Evolutionary conservation across 2,797 vertebrate genomes (phyloP), one percentile per base, ranked within the genome.

Genomic region (Columba guinea): DNA sequence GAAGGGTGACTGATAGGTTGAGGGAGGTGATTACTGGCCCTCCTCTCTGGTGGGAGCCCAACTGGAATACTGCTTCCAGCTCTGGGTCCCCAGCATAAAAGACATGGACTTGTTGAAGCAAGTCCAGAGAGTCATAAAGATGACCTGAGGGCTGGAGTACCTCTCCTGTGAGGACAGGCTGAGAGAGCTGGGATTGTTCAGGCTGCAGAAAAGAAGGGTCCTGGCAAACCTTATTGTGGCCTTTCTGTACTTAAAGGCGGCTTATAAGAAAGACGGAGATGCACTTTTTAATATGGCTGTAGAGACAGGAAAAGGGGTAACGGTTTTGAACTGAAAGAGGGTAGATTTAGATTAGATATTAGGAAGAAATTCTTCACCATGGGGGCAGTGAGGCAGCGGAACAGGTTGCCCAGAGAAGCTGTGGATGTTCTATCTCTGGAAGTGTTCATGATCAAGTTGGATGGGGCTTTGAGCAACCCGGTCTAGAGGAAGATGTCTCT

Each of bases 51-150:
- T 39, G 24, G 78, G 27, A 60, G 3, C 12, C 8, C 48, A 49
- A 5, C 27, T 48, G 21, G 18, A 74, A 16, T 23, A 26, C 0
- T 63, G 48, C 1, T 0, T 37, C 4, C n/a, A 48, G 26, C 52
- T 78, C 28, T 39, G 35, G 35, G 17, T 30, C 2, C 28, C 4
- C 39, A 86, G 3, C 14, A 53, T 5, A 59, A 34, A 16, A 4
- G 37, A 83, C 30, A 44, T 4, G 3, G 30, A 56, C 7, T 14
- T 58, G n/a, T 9, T 22, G 13, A 10, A 39, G 7, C 13, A 0
- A 4, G 27, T 59, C 26, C 41, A n/a, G 11, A 53, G 14, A 30
- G 22, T 7, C 53, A 39, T 6, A 1, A 60, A 82, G 41, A 60
- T 30, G 2, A 62, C n/a, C 27, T 49, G 19, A 20, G 20, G 11